phyloP scores from a whole-genome alignment of 2,888 invertebrate species.

The Lymantria monacha region DNA sequence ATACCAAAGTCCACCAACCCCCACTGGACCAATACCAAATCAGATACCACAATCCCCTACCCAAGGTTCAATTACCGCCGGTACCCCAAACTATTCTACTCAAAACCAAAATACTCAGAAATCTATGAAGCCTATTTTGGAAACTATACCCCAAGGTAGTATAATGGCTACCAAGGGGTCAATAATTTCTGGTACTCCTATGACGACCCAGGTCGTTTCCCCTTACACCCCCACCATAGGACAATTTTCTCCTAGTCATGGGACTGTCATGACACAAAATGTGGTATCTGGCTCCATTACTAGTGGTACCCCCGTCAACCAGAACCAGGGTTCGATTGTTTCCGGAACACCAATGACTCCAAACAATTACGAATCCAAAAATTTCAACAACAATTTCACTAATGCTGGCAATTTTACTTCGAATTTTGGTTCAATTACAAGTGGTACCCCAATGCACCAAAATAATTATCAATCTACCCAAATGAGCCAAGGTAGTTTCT shows the following conservation, averaged over 20 bases:
- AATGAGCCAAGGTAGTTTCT: constrained; percentile 8
- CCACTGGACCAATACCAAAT: constrained; percentile 31
- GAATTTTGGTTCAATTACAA: constrained; percentile 32
- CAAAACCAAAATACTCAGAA: constrained; percentile 40
- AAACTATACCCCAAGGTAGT: constrained; percentile 69
- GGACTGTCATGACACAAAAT: constrained; percentile 30
- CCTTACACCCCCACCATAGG: constrained; percentile 34
- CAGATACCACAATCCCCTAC: constrained; percentile 44
- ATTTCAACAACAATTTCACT: constrained; percentile 5
- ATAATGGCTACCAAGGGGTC: constrained; percentile 54
- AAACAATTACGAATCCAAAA: constrained; percentile 16
- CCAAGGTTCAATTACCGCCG: constrained; percentile 41
- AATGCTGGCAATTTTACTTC: constrained; percentile 2
- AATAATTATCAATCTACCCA: constrained; percentile 9
- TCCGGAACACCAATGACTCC: constrained; percentile 35
- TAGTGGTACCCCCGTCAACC: constrained; percentile 32
- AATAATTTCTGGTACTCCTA: constrained; percentile 33
- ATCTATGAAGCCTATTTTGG: constrained; percentile 57
- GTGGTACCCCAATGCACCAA: constrained; percentile 19
- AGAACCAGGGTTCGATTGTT: constrained; percentile 37
- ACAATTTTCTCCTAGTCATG: constrained; percentile 34
- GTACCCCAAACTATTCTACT: constrained; percentile 46
- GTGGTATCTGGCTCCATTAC: constrained; percentile 37
- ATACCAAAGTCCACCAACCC: constrained; percentile 50
- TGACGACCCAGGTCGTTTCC: constrained; percentile 25